Conservation (phyloP, 2,113 vertebrate species). For the Larimichthys polyactis region DNA sequence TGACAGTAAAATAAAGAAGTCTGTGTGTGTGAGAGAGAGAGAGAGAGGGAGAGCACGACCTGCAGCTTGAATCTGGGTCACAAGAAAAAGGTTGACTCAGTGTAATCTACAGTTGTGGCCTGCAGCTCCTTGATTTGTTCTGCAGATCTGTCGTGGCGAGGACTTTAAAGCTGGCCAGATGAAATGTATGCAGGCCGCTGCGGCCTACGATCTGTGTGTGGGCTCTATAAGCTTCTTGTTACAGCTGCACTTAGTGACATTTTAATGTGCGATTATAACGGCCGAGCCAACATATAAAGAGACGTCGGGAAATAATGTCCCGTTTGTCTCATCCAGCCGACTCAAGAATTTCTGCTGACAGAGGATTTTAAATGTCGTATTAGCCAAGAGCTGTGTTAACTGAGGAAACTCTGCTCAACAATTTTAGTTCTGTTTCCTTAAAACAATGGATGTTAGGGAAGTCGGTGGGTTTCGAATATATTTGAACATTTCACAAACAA, state of each 20-base stretch:
- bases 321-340: background rate
- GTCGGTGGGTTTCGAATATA: background rate
- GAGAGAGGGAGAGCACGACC: background rate
- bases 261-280: background rate
- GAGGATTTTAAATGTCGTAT: background rate
- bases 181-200: constrained; percentile 13
- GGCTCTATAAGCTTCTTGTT: constrained; percentile 28
- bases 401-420: background rate
- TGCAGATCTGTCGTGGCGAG: background rate
- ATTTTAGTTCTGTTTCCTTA: constrained; percentile 52
- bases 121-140: background rate
- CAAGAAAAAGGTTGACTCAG: background rate
- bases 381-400: background rate
- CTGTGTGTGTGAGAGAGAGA: background rate
- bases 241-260: constrained; percentile 4
- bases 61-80: background rate
- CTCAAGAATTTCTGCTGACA: constrained; percentile 14
- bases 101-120: background rate
- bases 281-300: background rate
- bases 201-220: constrained; percentile 25
- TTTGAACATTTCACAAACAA: constrained; percentile 24
- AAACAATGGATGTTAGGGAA: constrained; percentile 16
- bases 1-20: background rate
- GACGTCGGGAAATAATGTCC: background rate
- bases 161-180: background rate